Percentiles rank a stretch among this genome's conserved stretches.
phyloP scores from a whole-genome alignment of 1,140 invertebrate species.

The Drosophila ficusphila region DNA sequence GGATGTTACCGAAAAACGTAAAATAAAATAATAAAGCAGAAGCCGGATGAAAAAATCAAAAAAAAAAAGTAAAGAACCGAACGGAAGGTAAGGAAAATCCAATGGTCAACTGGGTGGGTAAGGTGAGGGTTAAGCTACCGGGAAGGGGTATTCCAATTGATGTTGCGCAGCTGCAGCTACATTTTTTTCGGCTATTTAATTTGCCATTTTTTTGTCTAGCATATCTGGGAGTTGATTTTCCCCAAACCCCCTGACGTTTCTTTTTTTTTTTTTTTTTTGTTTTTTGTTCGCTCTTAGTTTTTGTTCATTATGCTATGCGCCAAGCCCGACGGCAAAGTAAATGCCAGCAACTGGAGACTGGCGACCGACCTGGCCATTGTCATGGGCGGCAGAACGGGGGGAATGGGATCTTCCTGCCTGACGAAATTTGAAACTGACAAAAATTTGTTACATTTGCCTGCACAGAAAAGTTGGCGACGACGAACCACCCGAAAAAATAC shows the following conservation, averaged over 20 bases:
- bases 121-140: slow-evolving; percentile 37
- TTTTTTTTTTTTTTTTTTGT: slow-evolving; percentile 11
- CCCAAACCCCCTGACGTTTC: background rate
- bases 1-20: slow-evolving; percentile 58
- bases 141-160: slow-evolving; percentile 38
- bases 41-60: slow-evolving; percentile 18
- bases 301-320: slow-evolving; percentile 78
- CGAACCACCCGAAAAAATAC: slow-evolving; percentile 35
- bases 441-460: slow-evolving; percentile 81
- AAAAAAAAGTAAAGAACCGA: slow-evolving; percentile 37
- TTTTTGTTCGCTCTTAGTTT: slow-evolving; percentile 56
- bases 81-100: slow-evolving; percentile 79
- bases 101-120: slow-evolving; percentile 41
- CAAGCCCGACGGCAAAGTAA: slow-evolving; percentile 78
- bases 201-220: slow-evolving; percentile 72
- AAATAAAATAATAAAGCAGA: slow-evolving; percentile 32
- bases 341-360: slow-evolving; percentile 69
- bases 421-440: slow-evolving; percentile 83
- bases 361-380: slow-evolving; percentile 69
- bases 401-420: slow-evolving; percentile 27
- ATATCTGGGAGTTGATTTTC: slow-evolving; percentile 59
- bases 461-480: slow-evolving; percentile 63
- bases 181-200: slow-evolving; percentile 80
- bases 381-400: slow-evolving; percentile 42
- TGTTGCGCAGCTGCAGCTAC: slow-evolving; percentile 46